Evolutionary conservation across 2,888 invertebrate genomes (phyloP).

Genomic region (Muschampia staudingeri): DNA sequence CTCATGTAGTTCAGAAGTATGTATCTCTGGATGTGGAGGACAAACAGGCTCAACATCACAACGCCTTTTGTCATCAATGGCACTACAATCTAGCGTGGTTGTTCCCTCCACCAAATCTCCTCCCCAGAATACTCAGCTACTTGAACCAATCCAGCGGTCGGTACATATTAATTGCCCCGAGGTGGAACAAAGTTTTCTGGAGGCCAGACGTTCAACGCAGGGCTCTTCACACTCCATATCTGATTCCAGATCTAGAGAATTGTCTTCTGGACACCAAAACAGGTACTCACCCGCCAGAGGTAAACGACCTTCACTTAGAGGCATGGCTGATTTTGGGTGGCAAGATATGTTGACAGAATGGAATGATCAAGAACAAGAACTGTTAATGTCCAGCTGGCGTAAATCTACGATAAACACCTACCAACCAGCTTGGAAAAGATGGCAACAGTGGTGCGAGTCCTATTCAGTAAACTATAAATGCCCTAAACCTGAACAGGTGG

Average conservation of each 20-base stretch:
- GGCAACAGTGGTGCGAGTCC: conserved; percentile 44
- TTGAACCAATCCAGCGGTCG: conserved; percentile 60
- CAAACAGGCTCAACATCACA: conserved; percentile 51
- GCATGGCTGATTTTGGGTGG: conserved; percentile 71
- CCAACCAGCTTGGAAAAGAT: conserved; percentile 54
- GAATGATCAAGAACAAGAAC: conserved; percentile 50
- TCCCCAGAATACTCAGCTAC: conserved; percentile 53
- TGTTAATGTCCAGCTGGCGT: conserved; percentile 51
- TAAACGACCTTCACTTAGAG: conserved; percentile 64
- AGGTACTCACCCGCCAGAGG: conserved; percentile 57
- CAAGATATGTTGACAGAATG: conserved; percentile 56
- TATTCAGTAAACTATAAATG: conserved; percentile 41
- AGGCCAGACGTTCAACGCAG: conserved; percentile 59
- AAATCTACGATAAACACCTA: conserved; percentile 56
- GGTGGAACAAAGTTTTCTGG: conserved; percentile 69
- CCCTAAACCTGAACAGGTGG: conserved; percentile 46
- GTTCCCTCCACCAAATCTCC: conserved; percentile 32
- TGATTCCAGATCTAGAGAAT: conserved; percentile 42
- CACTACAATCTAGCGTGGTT: conserved; percentile 35
- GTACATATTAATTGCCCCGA: conserved; percentile 69
- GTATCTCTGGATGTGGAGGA: conserved; percentile 50
- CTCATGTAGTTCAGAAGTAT: conserved; percentile 55
- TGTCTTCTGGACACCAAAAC: conserved; percentile 51
- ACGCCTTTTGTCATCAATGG: conserved; percentile 53
- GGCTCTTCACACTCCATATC: conserved; percentile 36